These are phyloP conservation scores for Grammatotria lemairii DNA, from an alignment of 2,113 vertebrate species.

Conservation along the genomic window DNA sequence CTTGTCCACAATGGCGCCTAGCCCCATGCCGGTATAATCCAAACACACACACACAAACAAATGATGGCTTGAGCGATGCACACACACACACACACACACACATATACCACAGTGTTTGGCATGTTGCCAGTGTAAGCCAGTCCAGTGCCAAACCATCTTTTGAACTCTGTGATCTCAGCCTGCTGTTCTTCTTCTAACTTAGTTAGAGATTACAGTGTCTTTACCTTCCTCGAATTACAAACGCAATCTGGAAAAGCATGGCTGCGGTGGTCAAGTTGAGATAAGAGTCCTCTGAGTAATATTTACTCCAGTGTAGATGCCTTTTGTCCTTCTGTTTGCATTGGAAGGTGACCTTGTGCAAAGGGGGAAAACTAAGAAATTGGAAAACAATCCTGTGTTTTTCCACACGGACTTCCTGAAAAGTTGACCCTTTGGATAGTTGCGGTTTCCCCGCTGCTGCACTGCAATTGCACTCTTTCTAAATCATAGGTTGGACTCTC, in stretches of 20 bases:
- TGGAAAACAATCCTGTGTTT: constrained; percentile 16
- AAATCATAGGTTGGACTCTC: constrained; percentile 52
- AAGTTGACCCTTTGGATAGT: constrained; percentile 41
- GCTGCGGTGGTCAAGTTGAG: neutral
- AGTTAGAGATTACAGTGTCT: constrained; percentile 50
- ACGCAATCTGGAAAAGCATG: neutral
- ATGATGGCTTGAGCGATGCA: neutral
- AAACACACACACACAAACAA: constrained; percentile 24
- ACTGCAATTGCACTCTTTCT: constrained; percentile 25
- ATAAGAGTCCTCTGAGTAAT: neutral
- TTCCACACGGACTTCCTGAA: constrained; percentile 55
- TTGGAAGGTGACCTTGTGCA: neutral
- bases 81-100: constrained; percentile 5
- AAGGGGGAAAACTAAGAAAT: neutral
- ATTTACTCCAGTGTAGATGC: neutral
- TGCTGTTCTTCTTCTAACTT: constrained; percentile 48
- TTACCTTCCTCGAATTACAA: constrained; percentile 4
- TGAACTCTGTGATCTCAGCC: constrained; percentile 43
- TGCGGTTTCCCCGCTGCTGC: constrained; percentile 35
- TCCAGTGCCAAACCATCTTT: constrained; percentile 23
- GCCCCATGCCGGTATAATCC: constrained; percentile 33
- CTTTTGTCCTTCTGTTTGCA: neutral
- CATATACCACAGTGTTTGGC: constrained; percentile 17
- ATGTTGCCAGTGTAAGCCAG: constrained; percentile 32
- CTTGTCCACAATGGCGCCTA: constrained; percentile 43